A percentile compares a stretch with the other conserved stretches of the same genome.
Conservation (phyloP, 2,797 vertebrate genomes). For the Ctenochaetus hawaiiensis region DNA sequence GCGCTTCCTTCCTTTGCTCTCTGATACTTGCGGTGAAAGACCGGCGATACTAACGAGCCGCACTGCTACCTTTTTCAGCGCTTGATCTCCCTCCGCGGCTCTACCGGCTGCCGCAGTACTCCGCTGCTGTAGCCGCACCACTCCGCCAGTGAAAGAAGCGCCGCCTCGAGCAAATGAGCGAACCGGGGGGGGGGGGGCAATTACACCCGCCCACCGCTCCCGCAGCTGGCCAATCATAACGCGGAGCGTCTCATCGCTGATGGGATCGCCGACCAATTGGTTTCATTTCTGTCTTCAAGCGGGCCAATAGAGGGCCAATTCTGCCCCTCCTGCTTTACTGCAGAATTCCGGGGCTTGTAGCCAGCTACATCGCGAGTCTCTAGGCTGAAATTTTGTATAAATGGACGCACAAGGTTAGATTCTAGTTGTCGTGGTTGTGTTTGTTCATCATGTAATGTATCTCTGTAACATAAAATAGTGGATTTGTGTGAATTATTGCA, state of each 20-base stretch:
- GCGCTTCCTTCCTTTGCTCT: conserved; percentile 77
- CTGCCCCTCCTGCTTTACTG: conserved; percentile 84
- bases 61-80: conserved; percentile 67
- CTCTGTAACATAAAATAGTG: conserved; percentile 47
- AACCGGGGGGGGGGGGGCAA: neutral
- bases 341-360: conserved; percentile 79
- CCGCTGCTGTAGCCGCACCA: conserved; percentile 59
- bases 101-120: conserved; percentile 80
- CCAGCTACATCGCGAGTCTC: conserved; percentile 70
- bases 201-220: conserved; percentile 41
- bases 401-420: conserved; percentile 83
- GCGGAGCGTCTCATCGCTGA: conserved; percentile 62
- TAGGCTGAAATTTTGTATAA: conserved; percentile 71
- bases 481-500: conserved; percentile 63
- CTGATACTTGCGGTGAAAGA: conserved; percentile 81
- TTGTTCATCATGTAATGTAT: conserved; percentile 68
- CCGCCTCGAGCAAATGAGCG: conserved; percentile 55
- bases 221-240: conserved; percentile 55
- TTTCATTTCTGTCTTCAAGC: neutral
- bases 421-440: conserved; percentile 76
- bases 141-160: conserved; percentile 74
- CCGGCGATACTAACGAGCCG: conserved; percentile 77
- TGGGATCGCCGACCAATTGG: conserved; percentile 56
- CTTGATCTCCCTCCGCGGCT: conserved; percentile 79
- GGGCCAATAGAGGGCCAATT: conserved; percentile 68